phyloP scores from a whole-genome alignment of 2,797 vertebrate genomes.

The Pseudochirops corinnae region DNA sequence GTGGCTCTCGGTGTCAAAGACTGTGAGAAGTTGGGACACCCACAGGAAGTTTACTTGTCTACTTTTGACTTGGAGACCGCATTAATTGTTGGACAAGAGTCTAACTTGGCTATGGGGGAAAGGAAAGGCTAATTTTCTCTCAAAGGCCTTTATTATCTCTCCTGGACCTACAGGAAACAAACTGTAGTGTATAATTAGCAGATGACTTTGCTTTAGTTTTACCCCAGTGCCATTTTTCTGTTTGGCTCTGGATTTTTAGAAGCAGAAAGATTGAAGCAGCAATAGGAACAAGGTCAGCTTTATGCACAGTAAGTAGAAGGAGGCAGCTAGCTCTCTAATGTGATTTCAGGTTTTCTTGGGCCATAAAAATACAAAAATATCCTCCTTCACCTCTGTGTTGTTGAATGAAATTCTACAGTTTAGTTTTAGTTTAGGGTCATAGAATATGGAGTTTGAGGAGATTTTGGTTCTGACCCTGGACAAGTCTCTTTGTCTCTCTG shows the following conservation, averaged over 20 bases:
- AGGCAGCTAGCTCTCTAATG: fast-evolving
- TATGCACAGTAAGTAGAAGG: background rate
- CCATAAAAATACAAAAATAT: background rate
- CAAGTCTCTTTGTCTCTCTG: background rate
- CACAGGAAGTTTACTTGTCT: background rate
- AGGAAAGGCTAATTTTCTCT: conserved; percentile 6
- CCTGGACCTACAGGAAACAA: conserved; percentile 48
- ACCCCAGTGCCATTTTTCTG: conserved; percentile 5
- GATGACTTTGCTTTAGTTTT: conserved; percentile 44
- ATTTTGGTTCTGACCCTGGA: background rate
- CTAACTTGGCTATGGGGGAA: conserved; percentile 1
- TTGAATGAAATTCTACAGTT: background rate
- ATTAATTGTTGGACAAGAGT: conserved; percentile 19
- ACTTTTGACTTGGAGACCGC: conserved; percentile 7
- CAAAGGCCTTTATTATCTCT: conserved; percentile 34
- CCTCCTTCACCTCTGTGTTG: background rate
- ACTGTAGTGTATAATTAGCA: background rate
- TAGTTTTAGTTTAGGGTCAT: background rate
- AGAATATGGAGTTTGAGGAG: background rate
- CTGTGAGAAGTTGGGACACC: background rate
- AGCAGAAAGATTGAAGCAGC: fast-evolving
- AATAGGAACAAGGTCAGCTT: background rate
- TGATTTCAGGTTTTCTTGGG: background rate
- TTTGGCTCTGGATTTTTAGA: conserved; percentile 43
- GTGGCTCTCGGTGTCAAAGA: background rate